Evolutionary conservation across 1,140 invertebrate species (phyloP).

Genomic region (Plutomurus gul): DNA sequence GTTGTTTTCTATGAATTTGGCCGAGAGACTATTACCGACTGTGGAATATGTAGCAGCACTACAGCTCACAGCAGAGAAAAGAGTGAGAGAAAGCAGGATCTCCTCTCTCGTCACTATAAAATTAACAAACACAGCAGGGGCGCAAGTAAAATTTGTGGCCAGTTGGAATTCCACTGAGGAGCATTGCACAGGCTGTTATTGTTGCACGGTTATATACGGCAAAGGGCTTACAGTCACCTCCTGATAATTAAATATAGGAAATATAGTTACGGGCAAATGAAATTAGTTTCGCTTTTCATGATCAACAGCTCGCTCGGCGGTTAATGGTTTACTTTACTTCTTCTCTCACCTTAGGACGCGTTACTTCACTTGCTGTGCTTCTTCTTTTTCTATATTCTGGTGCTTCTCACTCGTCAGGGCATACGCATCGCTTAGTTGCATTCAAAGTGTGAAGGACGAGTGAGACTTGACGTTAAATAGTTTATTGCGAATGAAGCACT

Average conservation of each 20-base stretch:
- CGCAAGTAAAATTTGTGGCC: slow-evolving; percentile 29
- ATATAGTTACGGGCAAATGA: slow-evolving; percentile 34
- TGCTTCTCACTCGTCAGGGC: too few relatives aligned
- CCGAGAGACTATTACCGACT: neutral
- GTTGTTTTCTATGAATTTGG: neutral
- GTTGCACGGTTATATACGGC: neutral
- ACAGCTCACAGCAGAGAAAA: neutral
- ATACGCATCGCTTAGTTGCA: too few relatives aligned
- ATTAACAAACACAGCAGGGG: slow-evolving; percentile 38
- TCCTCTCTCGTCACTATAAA: slow-evolving; percentile 31
- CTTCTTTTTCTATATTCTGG: too few relatives aligned
- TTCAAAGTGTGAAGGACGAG: too few relatives aligned
- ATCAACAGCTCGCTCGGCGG: slow-evolving; percentile 26
- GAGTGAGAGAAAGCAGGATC: neutral
- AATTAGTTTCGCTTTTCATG: slow-evolving; percentile 37
- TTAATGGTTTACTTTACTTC: slow-evolving; percentile 9
- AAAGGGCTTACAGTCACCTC: slow-evolving; percentile 9
- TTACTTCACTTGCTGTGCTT: neutral
- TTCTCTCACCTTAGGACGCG: too few relatives aligned
- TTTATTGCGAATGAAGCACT: too few relatives aligned
- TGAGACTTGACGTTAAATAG: too few relatives aligned
- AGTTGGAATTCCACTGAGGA: slow-evolving; percentile 28
- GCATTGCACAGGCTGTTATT: slow-evolving; percentile 23
- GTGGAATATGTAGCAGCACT: neutral
- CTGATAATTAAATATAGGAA: slow-evolving; percentile 40